Percentiles rank a stretch among this genome's conserved stretches.
These are phyloP conservation scores for Alligator mississippiensis DNA, from an alignment of 2,113 vertebrate species.

Conservation along the genomic window DNA sequence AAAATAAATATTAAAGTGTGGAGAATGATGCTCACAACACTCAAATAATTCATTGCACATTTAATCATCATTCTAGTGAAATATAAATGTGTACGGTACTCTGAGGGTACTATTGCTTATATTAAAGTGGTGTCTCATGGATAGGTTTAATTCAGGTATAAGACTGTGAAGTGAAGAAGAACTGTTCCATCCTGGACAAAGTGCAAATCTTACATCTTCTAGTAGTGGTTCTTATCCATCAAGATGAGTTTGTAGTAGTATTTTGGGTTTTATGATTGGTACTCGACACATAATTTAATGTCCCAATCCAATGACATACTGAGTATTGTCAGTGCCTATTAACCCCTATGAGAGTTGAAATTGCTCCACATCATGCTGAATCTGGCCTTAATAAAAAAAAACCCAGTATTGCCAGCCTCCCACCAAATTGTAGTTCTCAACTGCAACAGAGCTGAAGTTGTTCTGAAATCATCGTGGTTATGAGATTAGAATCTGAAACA, in stretches of 20 bases:
- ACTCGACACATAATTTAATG: fast-evolving
- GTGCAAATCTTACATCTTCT: neutral
- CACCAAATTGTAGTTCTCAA: neutral
- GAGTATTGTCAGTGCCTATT: neutral
- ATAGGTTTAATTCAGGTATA: fast-evolving
- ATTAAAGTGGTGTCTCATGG: neutral
- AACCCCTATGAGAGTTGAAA: neutral
- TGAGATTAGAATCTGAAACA: neutral
- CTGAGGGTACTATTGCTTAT: neutral
- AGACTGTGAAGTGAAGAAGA: neutral
- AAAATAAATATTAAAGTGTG: neutral
- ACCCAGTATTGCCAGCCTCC: neutral
- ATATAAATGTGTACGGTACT: neutral
- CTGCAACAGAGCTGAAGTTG: neutral
- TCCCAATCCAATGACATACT: neutral
- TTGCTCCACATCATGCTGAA: neutral
- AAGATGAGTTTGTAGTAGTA: fast-evolving
- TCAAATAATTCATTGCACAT: neutral
- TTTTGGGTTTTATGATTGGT: neutral
- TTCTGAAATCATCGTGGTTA: neutral
- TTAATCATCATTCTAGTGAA: neutral
- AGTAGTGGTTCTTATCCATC: neutral
- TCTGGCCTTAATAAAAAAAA: neutral
- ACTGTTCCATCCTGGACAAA: neutral
- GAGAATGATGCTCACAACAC: neutral